Percentiles rank a stretch among this genome's conserved stretches.
Conservation (phyloP, 2,888 invertebrate species). For the Eucera pruinosa region DNA sequence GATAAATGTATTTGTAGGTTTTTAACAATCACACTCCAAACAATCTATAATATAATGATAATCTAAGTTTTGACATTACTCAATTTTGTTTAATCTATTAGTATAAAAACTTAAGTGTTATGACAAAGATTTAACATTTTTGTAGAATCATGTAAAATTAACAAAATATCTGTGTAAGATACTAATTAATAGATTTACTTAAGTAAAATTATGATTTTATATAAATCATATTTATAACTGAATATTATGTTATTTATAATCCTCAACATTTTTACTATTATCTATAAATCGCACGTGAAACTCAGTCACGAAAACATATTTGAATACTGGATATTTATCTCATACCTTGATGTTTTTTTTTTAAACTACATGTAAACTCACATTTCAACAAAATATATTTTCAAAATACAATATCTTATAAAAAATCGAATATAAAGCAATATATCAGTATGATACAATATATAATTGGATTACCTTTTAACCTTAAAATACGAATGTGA, state of each 20-base stretch:
- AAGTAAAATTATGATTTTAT: neutral
- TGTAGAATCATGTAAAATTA: neutral
- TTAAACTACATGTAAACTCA: slow-evolving; percentile 1
- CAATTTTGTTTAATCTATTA: too few species aligned
- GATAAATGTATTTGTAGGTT: neutral
- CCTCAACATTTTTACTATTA: neutral
- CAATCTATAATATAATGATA: too few species aligned
- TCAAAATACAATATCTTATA: slow-evolving; percentile 9
- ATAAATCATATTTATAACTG: neutral
- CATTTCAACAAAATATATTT: slow-evolving; percentile 9
- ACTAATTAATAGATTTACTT: neutral
- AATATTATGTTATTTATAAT: neutral
- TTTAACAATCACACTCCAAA: neutral
- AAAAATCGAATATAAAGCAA: neutral
- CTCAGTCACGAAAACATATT: slow-evolving; percentile 29
- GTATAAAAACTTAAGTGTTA: neutral
- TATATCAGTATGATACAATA: slow-evolving; percentile 33
- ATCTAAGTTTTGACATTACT: too few species aligned
- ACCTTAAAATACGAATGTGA: slow-evolving; percentile 51
- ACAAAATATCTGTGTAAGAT: neutral
- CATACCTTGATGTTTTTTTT: neutral
- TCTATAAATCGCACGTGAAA: slow-evolving; percentile 37
- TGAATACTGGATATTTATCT: slow-evolving; percentile 7
- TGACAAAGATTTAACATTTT: neutral
- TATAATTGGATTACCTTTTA: slow-evolving; percentile 61